Conservation (phyloP, 1,140 invertebrate genomes). For the Eriosoma lanigerum region DNA sequence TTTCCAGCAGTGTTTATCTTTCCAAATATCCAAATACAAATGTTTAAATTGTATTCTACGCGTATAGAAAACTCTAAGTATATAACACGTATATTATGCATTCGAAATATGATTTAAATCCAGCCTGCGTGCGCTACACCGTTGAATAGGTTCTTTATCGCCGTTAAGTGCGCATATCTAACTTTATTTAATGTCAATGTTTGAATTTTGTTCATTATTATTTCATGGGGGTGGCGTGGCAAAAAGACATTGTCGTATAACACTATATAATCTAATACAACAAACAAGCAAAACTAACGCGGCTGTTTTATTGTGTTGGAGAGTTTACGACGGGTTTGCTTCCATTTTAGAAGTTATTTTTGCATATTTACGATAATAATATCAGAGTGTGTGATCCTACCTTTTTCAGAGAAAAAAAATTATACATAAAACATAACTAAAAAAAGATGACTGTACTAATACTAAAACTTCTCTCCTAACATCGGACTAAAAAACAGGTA, state of each 20-base stretch:
- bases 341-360: not conserved
- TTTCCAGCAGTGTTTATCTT: not conserved
- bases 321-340: slow-evolving; percentile 7
- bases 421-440: not conserved
- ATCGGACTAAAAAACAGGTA: not conserved
- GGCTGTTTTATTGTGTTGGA: not conserved
- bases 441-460: not conserved
- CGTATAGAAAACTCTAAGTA: not conserved
- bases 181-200: slow-evolving; percentile 19
- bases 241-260: slow-evolving; percentile 12
- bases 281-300: not conserved
- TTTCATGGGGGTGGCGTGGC: slow-evolving; percentile 13
- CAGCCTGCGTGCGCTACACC: not conserved
- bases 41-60: not conserved
- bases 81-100: not conserved
- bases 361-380: not conserved
- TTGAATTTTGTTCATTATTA: slow-evolving; percentile 40
- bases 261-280: slow-evolving; percentile 16
- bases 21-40: not conserved
- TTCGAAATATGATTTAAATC: slow-evolving; percentile 2
- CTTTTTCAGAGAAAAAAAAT: slow-evolving; percentile 47
- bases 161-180: slow-evolving; percentile 11
- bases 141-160: slow-evolving; percentile 4
- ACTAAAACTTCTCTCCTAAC: not conserved
- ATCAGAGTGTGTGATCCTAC: slow-evolving; percentile 16